Base-by-base conservation (phyloP, 2,113 vertebrate genomes). In the Indicator maculatus region DNA sequence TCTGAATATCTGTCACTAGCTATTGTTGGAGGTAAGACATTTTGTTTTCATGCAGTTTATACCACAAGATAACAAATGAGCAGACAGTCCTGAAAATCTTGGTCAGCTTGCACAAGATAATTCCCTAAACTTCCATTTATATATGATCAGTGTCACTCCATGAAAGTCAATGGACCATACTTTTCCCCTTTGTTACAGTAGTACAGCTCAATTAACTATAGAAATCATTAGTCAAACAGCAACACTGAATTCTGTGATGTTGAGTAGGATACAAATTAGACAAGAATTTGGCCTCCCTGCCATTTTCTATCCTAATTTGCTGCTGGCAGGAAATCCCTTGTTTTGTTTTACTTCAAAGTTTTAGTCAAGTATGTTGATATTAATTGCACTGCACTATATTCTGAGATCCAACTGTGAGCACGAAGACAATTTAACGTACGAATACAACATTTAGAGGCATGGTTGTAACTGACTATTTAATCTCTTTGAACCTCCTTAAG, bases 201-300 rank as follows among this genome's bases (percentile, higher is more conserved):
- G 45, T 91, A 93, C 53, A 79, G 88, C 70, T 91, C 77, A 63
- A 92, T 96, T 96, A 95, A 88, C 70, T 93, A 75, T 9, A 94
- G 70, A 90, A 92, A 84, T 53, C 80, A 65, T 90, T 94, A 95
- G 84, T 90, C 88, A 90, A 81, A 61, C 53, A 78, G 38, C 58
- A 78, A 80, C 69, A 78, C 31, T 75, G 92, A 91, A 81, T 47
- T 77, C 58, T 67, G 52, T 71, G 80, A 81, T 88, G 47, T 47
- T 58, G n/a, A 73, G 7, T n/a, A 78, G 69, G 80, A 36, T 65
- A 93, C 78, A 96, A 93, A 93, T 90, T 85, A 95, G 67, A 41
- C 28, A 78, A 81, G 65, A 93, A 84, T 90, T 93, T 88, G 70
- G 41, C 76, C 73, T 93, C 23, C 33, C 56, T 31, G 45, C 5